These are phyloP conservation scores for Odontomyia ornata DNA, from an alignment of 2,888 invertebrate species.

Conservation along the genomic window DNA sequence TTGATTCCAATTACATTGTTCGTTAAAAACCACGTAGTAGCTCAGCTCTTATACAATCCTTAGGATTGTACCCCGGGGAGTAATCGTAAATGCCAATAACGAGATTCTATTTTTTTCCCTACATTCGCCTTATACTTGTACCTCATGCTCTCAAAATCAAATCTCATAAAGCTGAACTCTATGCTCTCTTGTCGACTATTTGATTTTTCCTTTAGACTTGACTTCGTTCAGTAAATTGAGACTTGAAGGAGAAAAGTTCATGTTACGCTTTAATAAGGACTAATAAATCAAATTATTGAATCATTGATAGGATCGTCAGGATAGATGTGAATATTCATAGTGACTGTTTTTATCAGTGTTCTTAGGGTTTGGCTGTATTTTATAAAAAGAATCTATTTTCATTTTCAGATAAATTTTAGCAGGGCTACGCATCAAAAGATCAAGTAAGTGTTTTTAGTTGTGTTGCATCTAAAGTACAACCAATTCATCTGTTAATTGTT, in stretches of 20 bases:
- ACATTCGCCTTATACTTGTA: constrained; percentile 1
- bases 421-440: too few species aligned
- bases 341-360: too few species aligned
- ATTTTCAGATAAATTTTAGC: too few species aligned
- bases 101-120: constrained; percentile 34
- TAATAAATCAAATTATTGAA: constrained; percentile 28
- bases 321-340: too few species aligned
- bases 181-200: neutral
- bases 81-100: constrained; percentile 39
- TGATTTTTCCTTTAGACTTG: neutral
- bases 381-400: too few species aligned
- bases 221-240: constrained; percentile 6
- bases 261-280: constrained; percentile 31
- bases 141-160: too few species aligned
- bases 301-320: neutral
- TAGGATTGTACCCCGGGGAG: constrained; percentile 39
- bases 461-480: too few species aligned
- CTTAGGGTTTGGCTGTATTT: too few species aligned
- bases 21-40: constrained; percentile 36
- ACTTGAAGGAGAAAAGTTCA: constrained; percentile 20
- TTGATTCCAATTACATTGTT: constrained; percentile 35
- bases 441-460: too few species aligned
- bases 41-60: neutral
- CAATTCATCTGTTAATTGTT: too few species aligned
- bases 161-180: too few species aligned